Conservation (phyloP, 2,113 vertebrate genomes). For the Neoarius graeffei region DNA sequence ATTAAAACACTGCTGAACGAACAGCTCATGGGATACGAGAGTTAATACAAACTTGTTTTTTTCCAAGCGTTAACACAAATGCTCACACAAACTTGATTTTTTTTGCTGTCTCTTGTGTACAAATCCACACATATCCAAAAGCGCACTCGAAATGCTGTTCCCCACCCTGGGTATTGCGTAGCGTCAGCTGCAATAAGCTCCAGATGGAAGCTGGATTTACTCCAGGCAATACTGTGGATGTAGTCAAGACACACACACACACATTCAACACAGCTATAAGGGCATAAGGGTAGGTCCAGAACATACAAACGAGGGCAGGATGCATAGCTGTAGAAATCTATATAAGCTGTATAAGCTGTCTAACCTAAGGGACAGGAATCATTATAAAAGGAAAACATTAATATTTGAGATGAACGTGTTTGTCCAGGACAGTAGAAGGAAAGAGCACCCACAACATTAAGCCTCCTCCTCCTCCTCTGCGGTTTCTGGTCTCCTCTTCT, state of each 20-base stretch:
- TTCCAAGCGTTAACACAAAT: neutral
- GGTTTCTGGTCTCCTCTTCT: neutral
- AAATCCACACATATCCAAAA: slow-evolving; percentile 44
- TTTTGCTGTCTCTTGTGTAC: neutral
- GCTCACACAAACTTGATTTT: slow-evolving; percentile 5
- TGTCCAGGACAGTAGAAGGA: neutral
- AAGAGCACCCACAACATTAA: neutral
- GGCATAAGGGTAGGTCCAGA: neutral
- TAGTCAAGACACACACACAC: slow-evolving; percentile 59
- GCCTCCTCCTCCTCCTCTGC: neutral
- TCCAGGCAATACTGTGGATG: slow-evolving; percentile 71
- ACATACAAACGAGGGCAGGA: slow-evolving; percentile 1
- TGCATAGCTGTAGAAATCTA: neutral
- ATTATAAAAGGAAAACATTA: neutral
- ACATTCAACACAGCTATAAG: neutral
- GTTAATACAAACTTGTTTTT: slow-evolving; percentile 3
- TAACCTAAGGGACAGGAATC: slow-evolving; percentile 5
- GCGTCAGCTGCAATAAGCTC: slow-evolving; percentile 79
- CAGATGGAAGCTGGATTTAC: slow-evolving; percentile 75
- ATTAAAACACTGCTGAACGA: slow-evolving; percentile 6
- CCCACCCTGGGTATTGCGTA: slow-evolving; percentile 68
- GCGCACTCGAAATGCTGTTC: slow-evolving; percentile 52
- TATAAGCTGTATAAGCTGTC: neutral
- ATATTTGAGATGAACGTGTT: neutral
- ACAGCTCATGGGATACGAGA: neutral